Evolutionary conservation across 2,888 invertebrate genomes (phyloP).

Genomic region (Ormia ochracea): DNA sequence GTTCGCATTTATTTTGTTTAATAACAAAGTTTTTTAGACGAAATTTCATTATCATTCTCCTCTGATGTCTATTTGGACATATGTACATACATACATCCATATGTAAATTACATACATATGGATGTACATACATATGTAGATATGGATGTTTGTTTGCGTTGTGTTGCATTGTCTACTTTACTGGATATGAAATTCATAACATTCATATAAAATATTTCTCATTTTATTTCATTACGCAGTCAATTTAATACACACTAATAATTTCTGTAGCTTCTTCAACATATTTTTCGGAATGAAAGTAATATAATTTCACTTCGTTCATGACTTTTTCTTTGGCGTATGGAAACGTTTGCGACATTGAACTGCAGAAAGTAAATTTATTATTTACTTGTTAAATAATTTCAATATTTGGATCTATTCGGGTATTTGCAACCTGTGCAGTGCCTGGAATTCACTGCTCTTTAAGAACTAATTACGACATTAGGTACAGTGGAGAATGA

Average conservation of each 20-base stretch:
- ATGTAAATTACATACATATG: too few species aligned
- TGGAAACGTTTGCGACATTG: background rate
- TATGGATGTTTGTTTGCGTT: too few species aligned
- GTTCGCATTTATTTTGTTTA: conserved; percentile 1
- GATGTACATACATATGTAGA: too few species aligned
- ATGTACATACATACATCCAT: background rate
- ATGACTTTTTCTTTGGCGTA: background rate
- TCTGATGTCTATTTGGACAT: background rate
- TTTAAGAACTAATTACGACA: too few species aligned
- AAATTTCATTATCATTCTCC: background rate
- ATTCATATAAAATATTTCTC: conserved; percentile 1
- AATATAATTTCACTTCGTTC: conserved; percentile 39
- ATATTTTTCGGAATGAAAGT: background rate
- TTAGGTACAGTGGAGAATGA: too few species aligned
- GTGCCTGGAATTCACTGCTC: too few species aligned
- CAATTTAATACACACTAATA: background rate
- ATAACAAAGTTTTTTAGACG: background rate
- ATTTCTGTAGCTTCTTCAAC: background rate
- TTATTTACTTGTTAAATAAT: background rate
- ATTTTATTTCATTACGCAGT: conserved; percentile 21
- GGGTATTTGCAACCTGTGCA: too few species aligned
- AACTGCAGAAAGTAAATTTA: background rate
- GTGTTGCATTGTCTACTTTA: background rate
- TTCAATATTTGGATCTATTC: background rate
- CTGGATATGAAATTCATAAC: background rate